phyloP scores from a whole-genome alignment of 2,113 vertebrate genomes.

The Bubalus kerabau region DNA sequence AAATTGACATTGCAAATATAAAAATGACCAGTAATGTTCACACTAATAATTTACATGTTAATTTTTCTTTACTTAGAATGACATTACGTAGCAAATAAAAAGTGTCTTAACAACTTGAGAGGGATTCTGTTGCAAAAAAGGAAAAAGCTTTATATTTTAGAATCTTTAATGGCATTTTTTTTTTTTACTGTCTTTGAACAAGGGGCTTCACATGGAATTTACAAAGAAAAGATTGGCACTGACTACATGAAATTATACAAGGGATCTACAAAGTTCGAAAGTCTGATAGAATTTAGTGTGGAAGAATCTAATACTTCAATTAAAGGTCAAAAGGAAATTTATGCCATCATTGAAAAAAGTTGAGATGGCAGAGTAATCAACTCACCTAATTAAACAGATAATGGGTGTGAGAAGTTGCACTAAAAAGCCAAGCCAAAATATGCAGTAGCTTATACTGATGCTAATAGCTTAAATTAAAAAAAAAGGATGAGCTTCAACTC shows the following conservation, averaged over 20 bases:
- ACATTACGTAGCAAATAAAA: background rate
- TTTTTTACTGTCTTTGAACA: background rate
- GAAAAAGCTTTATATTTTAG: background rate
- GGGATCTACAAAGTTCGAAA: background rate
- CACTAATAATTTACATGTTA: background rate
- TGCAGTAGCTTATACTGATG: background rate
- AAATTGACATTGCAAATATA: background rate
- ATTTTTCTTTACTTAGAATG: background rate
- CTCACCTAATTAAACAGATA: constrained; percentile 26
- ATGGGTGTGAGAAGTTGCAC: background rate
- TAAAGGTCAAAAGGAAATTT: background rate
- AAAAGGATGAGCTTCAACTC: background rate
- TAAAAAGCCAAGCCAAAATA: background rate
- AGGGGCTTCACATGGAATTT: background rate
- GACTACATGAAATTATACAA: background rate
- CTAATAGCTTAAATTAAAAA: background rate
- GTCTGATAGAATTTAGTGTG: background rate
- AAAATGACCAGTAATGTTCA: background rate
- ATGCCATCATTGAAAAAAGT: constrained; percentile 10
- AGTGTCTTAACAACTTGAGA: background rate
- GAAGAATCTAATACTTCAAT: background rate
- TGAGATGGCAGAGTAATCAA: constrained; percentile 22
- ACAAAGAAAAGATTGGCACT: background rate
- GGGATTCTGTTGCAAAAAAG: background rate
- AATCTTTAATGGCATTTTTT: background rate